Conservation (phyloP, 1,140 invertebrate species). For the Pteromalus puparum region DNA sequence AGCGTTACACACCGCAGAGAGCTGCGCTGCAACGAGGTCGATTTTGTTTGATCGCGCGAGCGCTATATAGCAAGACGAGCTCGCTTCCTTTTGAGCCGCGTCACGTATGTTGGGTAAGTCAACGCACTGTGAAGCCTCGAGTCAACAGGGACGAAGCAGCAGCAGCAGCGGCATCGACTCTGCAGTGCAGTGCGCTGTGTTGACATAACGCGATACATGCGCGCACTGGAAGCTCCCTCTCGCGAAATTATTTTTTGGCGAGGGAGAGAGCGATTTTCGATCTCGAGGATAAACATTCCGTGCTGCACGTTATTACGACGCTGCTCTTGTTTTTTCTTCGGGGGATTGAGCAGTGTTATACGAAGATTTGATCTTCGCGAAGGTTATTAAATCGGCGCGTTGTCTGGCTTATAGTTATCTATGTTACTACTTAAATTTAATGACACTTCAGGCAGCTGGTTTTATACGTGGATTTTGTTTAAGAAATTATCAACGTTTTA, state of each 20-base stretch:
- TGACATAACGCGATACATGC: conserved; percentile 29
- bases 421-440: no score
- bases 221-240: not conserved
- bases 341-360: no score
- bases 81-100: not conserved
- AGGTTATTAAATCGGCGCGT: no score
- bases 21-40: not conserved
- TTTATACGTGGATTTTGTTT: not conserved
- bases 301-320: not conserved
- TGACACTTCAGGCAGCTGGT: no score
- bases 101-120: conserved; percentile 21
- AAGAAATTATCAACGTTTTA: conserved; percentile 32
- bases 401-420: no score
- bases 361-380: not conserved
- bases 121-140: conserved; percentile 17
- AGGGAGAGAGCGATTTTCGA: conserved; percentile 1
- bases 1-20: not conserved
- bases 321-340: not conserved
- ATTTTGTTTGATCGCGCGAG: conserved; percentile 37
- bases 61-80: not conserved
- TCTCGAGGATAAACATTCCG: not conserved
- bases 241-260: not conserved
- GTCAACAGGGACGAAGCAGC: not conserved
- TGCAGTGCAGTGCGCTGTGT: not conserved
- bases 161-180: not conserved